Base-by-base conservation (phyloP, 1,140 invertebrate species). In the Agrypnia vestita region DNA sequence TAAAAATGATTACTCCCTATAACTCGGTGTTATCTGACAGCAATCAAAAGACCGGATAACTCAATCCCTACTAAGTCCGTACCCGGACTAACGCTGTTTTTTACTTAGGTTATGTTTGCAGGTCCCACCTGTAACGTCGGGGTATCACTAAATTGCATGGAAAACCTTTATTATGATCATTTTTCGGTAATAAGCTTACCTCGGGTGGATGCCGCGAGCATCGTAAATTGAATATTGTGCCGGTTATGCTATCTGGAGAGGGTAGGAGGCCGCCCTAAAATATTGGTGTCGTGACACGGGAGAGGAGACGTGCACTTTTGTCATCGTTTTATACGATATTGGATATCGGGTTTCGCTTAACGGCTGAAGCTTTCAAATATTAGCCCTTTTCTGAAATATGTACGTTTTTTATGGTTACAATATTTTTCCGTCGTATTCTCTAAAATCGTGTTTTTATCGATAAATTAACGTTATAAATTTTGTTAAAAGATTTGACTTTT, bases 271-370 rank as follows among this genome's bases (percentile, higher is more conserved):
- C 17, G 15, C 62, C 15, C 67, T 71, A 51, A 71, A 51, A 49
- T 71, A 71, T 71, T 25, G 67, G 67, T 46, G 69, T 51, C 69
- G 44, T 72, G 46, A 21, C 46, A 25, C 15, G 51, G 69, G 69
- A 11, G 53, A 46, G n/a, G n/a, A 43, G 19, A 35, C 51, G 35
- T 56, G 72, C 72, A 74, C 43, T 56, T 74, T 74, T 74, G 72
- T 56, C 72, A 59, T 59, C 51, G 51, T 74, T 55, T 56, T 43
- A 56, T 56, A 43, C 51, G 25, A 74, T 56, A 74, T 74, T 56
- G 72, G 71, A 73, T 53, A 55, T 53, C n/a, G 49, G 51, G 21
- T 13, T 53, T 13, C 47, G 47, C 49, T 56, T 73, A 56, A 53
- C 71, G 67, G 35, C 44, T 19, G 44, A 49, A 71, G 47, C 19